phyloP scores from a whole-genome alignment of 2,888 invertebrate genomes.

The Trachelus iudaicus region DNA sequence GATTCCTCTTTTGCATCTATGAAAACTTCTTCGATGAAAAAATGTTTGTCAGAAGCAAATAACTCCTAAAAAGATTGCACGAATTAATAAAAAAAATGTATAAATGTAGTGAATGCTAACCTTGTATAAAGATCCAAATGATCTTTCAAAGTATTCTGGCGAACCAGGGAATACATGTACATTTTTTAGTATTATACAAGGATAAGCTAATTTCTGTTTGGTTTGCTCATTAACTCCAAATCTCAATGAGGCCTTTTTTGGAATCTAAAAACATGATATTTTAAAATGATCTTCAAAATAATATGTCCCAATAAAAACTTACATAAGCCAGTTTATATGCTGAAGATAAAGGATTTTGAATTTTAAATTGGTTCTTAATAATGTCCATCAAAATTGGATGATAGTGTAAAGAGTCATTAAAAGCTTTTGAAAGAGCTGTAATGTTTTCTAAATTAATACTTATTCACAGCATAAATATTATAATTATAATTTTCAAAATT shows the following conservation, averaged over 20 bases:
- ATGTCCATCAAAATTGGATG: slow-evolving; percentile 66
- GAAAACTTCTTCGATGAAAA: slow-evolving; percentile 64
- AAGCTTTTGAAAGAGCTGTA: slow-evolving; percentile 69
- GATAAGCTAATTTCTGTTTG: slow-evolving; percentile 58
- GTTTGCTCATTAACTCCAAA: slow-evolving; percentile 57
- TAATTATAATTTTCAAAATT: slow-evolving; percentile 9
- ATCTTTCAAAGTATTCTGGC: slow-evolving; percentile 68
- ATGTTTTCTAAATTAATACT: slow-evolving; percentile 21
- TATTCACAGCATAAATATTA: background rate
- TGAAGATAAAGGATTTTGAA: slow-evolving; percentile 59
- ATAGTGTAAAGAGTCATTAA: slow-evolving; percentile 64
- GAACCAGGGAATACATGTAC: slow-evolving; percentile 80
- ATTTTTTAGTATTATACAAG: slow-evolving; percentile 69
- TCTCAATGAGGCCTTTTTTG: slow-evolving; percentile 64
- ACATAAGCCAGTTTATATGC: slow-evolving; percentile 64
- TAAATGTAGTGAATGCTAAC: slow-evolving; percentile 36
- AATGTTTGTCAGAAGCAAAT: slow-evolving; percentile 61
- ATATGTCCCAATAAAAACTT: slow-evolving; percentile 24
- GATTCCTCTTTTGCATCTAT: slow-evolving; percentile 66
- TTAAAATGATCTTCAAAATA: slow-evolving; percentile 2
- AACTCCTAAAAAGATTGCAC: slow-evolving; percentile 47
- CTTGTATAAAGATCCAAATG: slow-evolving; percentile 60
- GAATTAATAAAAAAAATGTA: slow-evolving; percentile 9
- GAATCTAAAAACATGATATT: slow-evolving; percentile 65
- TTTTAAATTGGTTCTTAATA: slow-evolving; percentile 64